These are phyloP conservation scores for Tipula vernalis DNA, from an alignment of 2,888 invertebrate genomes.

Conservation along the genomic window DNA sequence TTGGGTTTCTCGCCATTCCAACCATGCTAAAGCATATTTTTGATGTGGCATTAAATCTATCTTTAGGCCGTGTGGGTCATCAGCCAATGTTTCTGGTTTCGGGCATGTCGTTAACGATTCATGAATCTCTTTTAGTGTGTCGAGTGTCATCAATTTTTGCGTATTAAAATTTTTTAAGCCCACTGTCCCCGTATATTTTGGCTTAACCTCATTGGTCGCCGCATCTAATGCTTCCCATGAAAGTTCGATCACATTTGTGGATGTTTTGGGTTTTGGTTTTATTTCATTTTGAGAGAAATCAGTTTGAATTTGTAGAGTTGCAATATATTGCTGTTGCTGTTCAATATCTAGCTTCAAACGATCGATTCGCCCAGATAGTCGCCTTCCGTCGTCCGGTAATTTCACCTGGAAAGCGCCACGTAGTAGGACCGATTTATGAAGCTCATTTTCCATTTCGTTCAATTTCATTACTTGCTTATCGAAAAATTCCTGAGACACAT, in stretches of 20 bases:
- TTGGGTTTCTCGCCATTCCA: slow-evolving; percentile 80
- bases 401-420: slow-evolving; percentile 24
- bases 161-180: slow-evolving; percentile 56
- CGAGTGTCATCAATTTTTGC: slow-evolving; percentile 55
- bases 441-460: slow-evolving; percentile 34
- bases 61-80: slow-evolving; percentile 49
- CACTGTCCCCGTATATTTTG: slow-evolving; percentile 29
- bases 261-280: background rate
- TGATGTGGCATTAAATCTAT: slow-evolving; percentile 72
- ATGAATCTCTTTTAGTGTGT: slow-evolving; percentile 57
- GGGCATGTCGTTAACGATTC: slow-evolving; percentile 57
- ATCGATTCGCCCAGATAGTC: slow-evolving; percentile 39
- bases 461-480: slow-evolving; percentile 40
- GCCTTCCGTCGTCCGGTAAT: slow-evolving; percentile 42
- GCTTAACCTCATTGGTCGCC: slow-evolving; percentile 29
- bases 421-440: slow-evolving; percentile 30
- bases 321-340: slow-evolving; percentile 38
- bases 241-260: slow-evolving; percentile 14
- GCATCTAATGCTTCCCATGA: slow-evolving; percentile 30
- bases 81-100: slow-evolving; percentile 41
- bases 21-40: slow-evolving; percentile 73
- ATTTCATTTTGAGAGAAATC: slow-evolving; percentile 18
- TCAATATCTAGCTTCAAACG: slow-evolving; percentile 36
- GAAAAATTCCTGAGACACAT: slow-evolving; percentile 24
- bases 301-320: slow-evolving; percentile 37